phyloP scores from a whole-genome alignment of 2,113 vertebrate species.

The Theropithecus gelada region DNA sequence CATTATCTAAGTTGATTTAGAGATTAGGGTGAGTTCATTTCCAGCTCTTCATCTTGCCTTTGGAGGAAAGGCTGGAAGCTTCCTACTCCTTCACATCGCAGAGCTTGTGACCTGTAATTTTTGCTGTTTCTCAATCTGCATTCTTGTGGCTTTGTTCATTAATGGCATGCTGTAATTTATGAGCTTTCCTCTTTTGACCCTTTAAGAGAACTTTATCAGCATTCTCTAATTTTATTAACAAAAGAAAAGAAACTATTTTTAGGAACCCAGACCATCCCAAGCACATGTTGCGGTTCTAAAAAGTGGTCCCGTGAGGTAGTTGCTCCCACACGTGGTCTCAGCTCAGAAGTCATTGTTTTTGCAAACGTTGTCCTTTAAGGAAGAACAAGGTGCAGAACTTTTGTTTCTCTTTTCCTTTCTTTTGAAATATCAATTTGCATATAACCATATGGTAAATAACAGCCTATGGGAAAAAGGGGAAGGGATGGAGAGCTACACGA shows the following conservation, averaged over 20 bases:
- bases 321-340: not conserved
- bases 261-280: constrained; percentile 22
- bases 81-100: constrained; percentile 73
- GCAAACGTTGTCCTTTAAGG: not conserved
- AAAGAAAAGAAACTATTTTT: constrained; percentile 80
- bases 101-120: constrained; percentile 74
- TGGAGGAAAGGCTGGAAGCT: constrained; percentile 69
- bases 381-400: not conserved
- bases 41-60: constrained; percentile 25
- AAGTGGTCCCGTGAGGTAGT: not conserved
- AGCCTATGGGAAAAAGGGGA: not conserved
- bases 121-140: constrained; percentile 83
- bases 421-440: not conserved
- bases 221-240: constrained; percentile 75
- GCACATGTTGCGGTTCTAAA: not conserved
- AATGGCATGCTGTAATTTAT: constrained; percentile 79
- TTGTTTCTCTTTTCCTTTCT: not conserved
- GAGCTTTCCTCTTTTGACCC: constrained; percentile 65
- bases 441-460: not conserved
- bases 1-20: constrained; percentile 43
- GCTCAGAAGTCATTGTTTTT: constrained; percentile 42
- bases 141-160: constrained; percentile 82
- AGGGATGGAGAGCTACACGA: not conserved
- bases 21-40: constrained; percentile 31
- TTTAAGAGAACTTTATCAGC: constrained; percentile 80